Conservation (phyloP, 2,888 invertebrate species). For the Pandemis cinnamomeana region DNA sequence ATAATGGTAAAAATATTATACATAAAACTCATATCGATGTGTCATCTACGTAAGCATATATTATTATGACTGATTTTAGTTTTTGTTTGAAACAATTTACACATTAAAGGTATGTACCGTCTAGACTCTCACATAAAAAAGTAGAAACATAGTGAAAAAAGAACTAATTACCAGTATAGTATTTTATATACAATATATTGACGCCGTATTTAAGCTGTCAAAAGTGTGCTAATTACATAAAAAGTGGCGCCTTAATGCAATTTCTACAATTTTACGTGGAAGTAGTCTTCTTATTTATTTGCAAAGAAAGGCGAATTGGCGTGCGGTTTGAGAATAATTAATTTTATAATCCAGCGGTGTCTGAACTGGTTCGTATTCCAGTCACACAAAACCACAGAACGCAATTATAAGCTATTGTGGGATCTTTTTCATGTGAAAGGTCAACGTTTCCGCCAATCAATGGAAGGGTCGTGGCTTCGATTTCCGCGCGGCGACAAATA, state of each 20-base stretch:
- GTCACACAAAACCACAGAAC: conserved; percentile 12
- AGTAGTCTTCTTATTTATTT: background rate
- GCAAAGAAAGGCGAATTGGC: background rate
- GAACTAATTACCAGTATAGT: too few species aligned
- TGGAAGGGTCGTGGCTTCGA: conserved; percentile 32
- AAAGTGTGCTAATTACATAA: too few species aligned
- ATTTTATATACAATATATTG: too few species aligned
- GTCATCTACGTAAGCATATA: background rate
- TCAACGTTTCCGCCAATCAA: conserved; percentile 36
- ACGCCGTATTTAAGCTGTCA: too few species aligned
- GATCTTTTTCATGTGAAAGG: conserved; percentile 33
- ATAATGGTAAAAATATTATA: background rate
- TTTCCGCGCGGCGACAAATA: conserved; percentile 39
- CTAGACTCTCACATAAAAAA: too few species aligned
- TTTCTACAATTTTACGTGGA: too few species aligned
- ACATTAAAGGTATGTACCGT: background rate
- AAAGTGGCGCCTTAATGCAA: too few species aligned
- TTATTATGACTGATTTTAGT: too few species aligned
- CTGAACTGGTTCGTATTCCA: conserved; percentile 10
- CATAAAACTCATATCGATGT: too few species aligned
- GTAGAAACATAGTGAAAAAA: too few species aligned
- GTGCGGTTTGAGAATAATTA: conserved; percentile 3
- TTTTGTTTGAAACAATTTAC: too few species aligned
- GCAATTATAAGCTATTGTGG: conserved; percentile 23
- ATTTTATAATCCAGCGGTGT: background rate